Evolutionary conservation across 2,888 invertebrate genomes (phyloP).

Genomic region (Panzeria rudis): DNA sequence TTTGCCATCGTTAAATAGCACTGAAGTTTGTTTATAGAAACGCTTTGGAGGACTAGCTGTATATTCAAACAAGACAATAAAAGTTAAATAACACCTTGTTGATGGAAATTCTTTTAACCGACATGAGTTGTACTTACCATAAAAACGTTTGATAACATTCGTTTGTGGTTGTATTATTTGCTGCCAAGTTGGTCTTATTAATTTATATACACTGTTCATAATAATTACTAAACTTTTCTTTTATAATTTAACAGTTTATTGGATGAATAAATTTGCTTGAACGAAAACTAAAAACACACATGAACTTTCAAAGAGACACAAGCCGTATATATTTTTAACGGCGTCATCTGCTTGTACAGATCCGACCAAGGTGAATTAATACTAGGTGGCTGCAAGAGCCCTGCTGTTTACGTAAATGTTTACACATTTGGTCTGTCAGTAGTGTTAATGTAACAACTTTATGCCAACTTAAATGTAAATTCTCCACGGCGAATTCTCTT

Average conservation of each 20-base stretch:
- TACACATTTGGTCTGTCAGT: too few species aligned
- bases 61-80: background rate
- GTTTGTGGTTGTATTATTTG: constrained; percentile 35
- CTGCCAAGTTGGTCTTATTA: constrained; percentile 61
- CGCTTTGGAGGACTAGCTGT: constrained; percentile 86
- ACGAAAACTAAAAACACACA: background rate
- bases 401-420: too few species aligned
- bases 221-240: constrained; percentile 53
- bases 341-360: too few species aligned
- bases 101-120: background rate
- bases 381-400: background rate
- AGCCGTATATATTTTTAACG: background rate
- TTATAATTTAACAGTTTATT: constrained; percentile 51
- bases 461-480: too few species aligned
- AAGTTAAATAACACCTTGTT: constrained; percentile 61
- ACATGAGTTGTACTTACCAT: constrained; percentile 72
- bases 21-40: constrained; percentile 90
- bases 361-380: too few species aligned
- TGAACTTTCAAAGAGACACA: background rate
- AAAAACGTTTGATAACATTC: constrained; percentile 73
- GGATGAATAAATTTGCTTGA: background rate
- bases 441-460: too few species aligned
- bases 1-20: constrained; percentile 88
- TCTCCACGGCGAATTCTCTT: too few species aligned
- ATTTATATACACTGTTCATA: constrained; percentile 67